Evolutionary conservation across 2,113 vertebrate genomes (phyloP).

Genomic region (Tupaia chinensis): DNA sequence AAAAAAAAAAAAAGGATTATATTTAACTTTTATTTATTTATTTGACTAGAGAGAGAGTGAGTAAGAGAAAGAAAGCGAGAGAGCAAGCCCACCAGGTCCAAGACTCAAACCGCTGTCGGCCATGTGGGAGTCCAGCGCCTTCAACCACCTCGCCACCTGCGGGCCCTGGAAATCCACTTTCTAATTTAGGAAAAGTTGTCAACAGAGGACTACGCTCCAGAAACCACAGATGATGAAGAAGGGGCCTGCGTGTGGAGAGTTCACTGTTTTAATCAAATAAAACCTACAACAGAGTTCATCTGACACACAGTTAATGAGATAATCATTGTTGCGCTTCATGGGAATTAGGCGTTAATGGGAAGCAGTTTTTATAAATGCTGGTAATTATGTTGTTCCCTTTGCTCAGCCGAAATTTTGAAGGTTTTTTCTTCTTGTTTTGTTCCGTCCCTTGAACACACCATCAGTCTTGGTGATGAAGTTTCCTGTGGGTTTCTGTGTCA

Average conservation of each 20-base stretch:
- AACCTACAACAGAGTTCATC: constrained; percentile 61
- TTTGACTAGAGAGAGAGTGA: too few relatives aligned
- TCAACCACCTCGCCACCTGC: too few relatives aligned
- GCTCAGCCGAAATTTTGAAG: constrained; percentile 48
- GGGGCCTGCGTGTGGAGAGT: background rate
- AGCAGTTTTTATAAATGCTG: constrained; percentile 73
- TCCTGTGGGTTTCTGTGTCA: constrained; percentile 53
- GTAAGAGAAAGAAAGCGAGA: too few relatives aligned
- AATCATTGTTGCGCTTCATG: constrained; percentile 63
- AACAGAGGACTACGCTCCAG: background rate
- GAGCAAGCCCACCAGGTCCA: too few relatives aligned
- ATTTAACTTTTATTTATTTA: too few relatives aligned
- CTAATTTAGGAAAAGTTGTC: constrained; percentile 4
- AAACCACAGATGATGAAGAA: background rate
- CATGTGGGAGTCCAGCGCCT: too few relatives aligned
- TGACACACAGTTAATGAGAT: constrained; percentile 74
- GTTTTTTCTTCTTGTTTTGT: constrained; percentile 1
- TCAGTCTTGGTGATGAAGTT: background rate
- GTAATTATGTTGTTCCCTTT: constrained; percentile 72
- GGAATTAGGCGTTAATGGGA: constrained; percentile 67
- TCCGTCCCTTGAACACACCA: background rate
- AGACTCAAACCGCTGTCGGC: too few relatives aligned
- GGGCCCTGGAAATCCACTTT: background rate
- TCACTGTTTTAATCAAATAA: constrained; percentile 70
- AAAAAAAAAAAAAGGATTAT: too few relatives aligned